These are phyloP conservation scores for Pseudonaja textilis DNA, from an alignment of 2,113 vertebrate species.

Conservation along the genomic window DNA sequence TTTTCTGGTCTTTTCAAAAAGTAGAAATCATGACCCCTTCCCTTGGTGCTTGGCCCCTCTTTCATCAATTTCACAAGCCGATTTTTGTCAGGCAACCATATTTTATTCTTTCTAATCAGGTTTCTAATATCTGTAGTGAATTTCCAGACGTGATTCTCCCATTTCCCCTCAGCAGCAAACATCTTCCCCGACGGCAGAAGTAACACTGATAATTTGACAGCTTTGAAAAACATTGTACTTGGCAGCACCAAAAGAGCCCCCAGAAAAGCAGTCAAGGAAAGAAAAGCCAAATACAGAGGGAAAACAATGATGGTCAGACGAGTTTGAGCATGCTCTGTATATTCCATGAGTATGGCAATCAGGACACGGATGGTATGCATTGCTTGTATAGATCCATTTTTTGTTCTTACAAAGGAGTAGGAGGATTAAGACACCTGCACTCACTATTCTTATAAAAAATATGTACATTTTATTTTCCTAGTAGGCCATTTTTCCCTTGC, in stretches of 20 bases:
- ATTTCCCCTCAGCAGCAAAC: not conserved
- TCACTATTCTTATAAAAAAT: slow-evolving; percentile 27
- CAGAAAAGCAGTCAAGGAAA: not conserved
- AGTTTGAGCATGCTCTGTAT: not conserved
- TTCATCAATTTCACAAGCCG: not conserved
- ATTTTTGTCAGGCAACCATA: not conserved
- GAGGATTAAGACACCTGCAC: slow-evolving; percentile 37
- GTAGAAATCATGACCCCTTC: not conserved
- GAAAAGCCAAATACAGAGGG: not conserved
- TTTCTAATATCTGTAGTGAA: not conserved
- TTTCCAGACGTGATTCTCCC: not conserved
- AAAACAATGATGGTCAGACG: not conserved
- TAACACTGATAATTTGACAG: not conserved
- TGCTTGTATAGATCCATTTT: not conserved
- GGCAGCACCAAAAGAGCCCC: not conserved
- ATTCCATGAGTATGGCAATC: not conserved
- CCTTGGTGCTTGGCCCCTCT: not conserved
- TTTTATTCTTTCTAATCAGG: not conserved
- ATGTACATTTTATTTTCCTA: slow-evolving; percentile 33
- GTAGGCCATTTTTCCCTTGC: slow-evolving; percentile 24
- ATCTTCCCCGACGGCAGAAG: not conserved
- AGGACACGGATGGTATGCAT: not conserved
- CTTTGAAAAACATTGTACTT: not conserved
- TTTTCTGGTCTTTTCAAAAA: not conserved
- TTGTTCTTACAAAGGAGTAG: slow-evolving; percentile 56